Conservation (phyloP, 2,797 vertebrate genomes). For the Coendou prehensilis region DNA sequence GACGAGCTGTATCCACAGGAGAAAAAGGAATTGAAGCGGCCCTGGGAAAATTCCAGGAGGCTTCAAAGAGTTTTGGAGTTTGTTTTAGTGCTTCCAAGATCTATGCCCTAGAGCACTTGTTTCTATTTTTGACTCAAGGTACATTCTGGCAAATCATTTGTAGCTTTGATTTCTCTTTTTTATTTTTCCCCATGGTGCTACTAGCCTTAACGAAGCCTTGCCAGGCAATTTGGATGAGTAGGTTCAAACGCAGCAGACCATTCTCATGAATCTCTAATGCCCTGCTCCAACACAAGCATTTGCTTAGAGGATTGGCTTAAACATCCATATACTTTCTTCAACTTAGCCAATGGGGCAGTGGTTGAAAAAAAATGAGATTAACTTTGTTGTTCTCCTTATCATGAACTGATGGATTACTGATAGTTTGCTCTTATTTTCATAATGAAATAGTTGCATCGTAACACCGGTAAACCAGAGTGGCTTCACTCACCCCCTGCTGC, state of each 20-base stretch:
- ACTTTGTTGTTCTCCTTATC: not conserved
- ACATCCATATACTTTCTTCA: not conserved
- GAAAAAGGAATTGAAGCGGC: not conserved
- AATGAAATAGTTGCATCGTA: not conserved
- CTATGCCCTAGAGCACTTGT: not conserved
- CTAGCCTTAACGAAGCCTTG: not conserved
- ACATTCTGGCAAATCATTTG: constrained; percentile 40
- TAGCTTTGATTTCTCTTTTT: constrained; percentile 48
- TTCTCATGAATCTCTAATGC: not conserved
- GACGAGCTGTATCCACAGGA: not conserved
- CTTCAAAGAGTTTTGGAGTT: constrained; percentile 34
- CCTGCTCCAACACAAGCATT: not conserved
- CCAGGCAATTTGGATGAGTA: constrained; percentile 25
- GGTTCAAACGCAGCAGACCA: constrained; percentile 2
- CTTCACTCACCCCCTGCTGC: constrained; percentile 86
- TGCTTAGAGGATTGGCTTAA: not conserved
- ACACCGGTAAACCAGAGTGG: not conserved
- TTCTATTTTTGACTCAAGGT: constrained; percentile 65
- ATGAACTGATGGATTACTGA: not conserved
- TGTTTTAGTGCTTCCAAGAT: not conserved
- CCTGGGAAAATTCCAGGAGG: not conserved
- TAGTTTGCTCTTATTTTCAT: constrained; percentile 1
- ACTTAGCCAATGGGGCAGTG: not conserved
- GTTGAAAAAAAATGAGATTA: constrained; percentile 8
- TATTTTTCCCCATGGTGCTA: not conserved